Base-by-base conservation (phyloP, 2,888 invertebrate species). In the Nymphalis c-album region DNA sequence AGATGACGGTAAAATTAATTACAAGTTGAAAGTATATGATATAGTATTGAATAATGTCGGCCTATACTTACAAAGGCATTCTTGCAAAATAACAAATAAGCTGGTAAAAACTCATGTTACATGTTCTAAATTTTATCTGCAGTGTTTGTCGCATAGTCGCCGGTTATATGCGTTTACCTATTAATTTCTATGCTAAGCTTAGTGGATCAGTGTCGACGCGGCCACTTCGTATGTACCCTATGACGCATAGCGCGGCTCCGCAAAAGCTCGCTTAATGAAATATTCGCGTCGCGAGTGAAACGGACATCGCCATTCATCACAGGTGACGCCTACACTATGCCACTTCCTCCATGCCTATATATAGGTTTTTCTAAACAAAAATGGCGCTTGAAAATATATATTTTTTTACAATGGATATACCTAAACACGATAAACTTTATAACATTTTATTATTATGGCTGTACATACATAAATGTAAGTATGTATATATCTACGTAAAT, bases 151-250 rank as follows among this genome's bases (percentile, higher is more conserved):
- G 80, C 81, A 80, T 79, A 80, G 78, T 78, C 76, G 79, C 78
- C 81, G 78, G 76, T 80, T 75, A 79, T 75, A 75, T 75, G 76
- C 79, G 77, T 83, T 81, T 79, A 80, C 80, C 83, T 87, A 88
- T 89, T 89, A 88, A 89, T 90, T 87, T 85, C 82, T 86, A 78
- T 82, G 81, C 82, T 88, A 87, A 90, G 88, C 88, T 84, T 80
- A 84, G 85, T 85, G 90, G 90, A 88, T 89, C 85, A 86, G 78
- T 82, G 89, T 84, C 87, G 85, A 80, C 90, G 83, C 80, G 83
- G 85, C 83, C 85, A 78, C 78, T 80, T 81, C 80, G 78, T 79
- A 80, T 82, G 80, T 82, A 84, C 85, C 82, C 86, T 87, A 87
- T 91, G 91, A 91, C 89, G 83, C 90, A 91, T 90, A 83, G 87